Evolutionary conservation across 1,140 invertebrate species (phyloP), one percentile per base, ranked within the genome.

Genomic region (Episyrphus balteatus): DNA sequence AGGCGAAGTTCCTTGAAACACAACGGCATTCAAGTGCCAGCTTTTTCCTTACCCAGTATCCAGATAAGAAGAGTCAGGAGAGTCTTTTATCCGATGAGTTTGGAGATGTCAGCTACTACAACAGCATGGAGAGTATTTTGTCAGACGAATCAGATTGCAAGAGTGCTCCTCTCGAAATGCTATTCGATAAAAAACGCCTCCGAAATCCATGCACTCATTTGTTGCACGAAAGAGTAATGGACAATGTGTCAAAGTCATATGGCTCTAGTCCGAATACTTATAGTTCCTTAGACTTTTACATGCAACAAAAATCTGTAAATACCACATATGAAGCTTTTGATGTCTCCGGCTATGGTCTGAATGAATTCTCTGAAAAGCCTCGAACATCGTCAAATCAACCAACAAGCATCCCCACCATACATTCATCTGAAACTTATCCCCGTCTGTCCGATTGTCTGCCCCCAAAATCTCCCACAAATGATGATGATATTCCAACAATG

Each of bases 71-170:
- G 44, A 86, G 83, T 48, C 83, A 87, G 60, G 84, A 87, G 56
- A 86, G 83, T 13, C 73, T 88, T 34, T 64, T 88, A 2, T 84
- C 82, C 1, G 83, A 86, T 52, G 80, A 81, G 48, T 68, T 61
- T 0, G 68, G 67, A 40, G 71, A 63, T 6, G 71, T 74, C 33
- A 70, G 73, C 48, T 60, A 75, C n/a, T 84, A 82, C 57, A 81
- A 84, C 59, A 86, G 83, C 42, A 72, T 86, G 53, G 85, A 87
- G 59, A 86, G 84, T 54, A 79, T 88, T 31, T 58, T 87, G 5
- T 86, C 83, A 1, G 84, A 86, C 64, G 84, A 86, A 46, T 85
- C 83, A 1, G 82, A 84, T 56, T 83, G 82, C 11, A 85, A 85
- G 62, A 83, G 81, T 36, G 83, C 83, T 2, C 83, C 83, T 0